Evolutionary conservation across 2,888 invertebrate genomes (phyloP), one percentile per base, ranked within the genome.

Genomic region (Phorcus lineatus): DNA sequence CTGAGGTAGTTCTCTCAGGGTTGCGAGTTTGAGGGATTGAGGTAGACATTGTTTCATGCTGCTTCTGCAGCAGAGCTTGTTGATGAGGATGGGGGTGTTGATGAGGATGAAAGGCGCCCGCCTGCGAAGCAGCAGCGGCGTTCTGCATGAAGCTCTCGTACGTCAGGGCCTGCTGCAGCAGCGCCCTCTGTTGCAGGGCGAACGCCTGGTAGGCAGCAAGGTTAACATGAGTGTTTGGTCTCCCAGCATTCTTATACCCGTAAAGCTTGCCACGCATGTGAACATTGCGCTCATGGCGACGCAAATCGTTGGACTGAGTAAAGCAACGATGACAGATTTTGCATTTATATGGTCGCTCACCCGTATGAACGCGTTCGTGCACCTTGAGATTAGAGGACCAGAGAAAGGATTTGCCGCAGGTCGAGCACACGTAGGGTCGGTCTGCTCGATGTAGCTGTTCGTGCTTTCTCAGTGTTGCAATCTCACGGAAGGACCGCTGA

Each of bases 321-420:
- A 91, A 91, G 80, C 90, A 89, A 74, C 91, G 87, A 84, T 85
- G 90, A 82, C 91, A 91, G 57, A 91, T 90, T 81, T 90, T 90
- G 82, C 91, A 91, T 79, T 90, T 90, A 84, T 91, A 91, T 4
- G 86, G 87, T 36, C 86, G 78, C 78, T 89, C 88, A 17, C 90
- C 90, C 4, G 89, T 89, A 75, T 90, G 90, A 9, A 90, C 90
- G 0, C 90, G 85, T 77, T 90, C 90, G 57, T 90, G 90, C 16
- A 90, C 90, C 80, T 90, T 91, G 74, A 91, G 82, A 81, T 91
- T 91, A 31, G 91, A 91, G 31, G 91, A 91, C 91, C 91, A 91
- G 54, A 91, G 84, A 80, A 91, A 91, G 2, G 90, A 90, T 80
- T 91, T 91, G 52, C 90, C 89, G 78, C 91, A 91, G 16, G 91